Evolutionary conservation across 2,113 vertebrate species (phyloP).

Genomic region (Ceratotherium simum): DNA sequence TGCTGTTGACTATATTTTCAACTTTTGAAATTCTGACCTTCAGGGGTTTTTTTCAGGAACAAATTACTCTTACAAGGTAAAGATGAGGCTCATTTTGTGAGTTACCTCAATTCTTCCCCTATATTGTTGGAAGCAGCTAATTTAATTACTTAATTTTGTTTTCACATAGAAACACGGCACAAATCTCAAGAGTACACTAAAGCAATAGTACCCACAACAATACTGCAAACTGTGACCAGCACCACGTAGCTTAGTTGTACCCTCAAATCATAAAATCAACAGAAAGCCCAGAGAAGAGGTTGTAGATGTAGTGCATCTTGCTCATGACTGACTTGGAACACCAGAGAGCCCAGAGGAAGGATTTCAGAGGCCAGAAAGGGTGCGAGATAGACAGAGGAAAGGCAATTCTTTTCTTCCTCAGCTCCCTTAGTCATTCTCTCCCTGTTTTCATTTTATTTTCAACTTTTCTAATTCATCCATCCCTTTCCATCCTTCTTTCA

Average conservation of each 20-base stretch:
- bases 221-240: background rate
- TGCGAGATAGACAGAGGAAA: background rate
- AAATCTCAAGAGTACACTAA: background rate
- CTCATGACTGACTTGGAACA: background rate
- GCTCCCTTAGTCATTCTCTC: background rate
- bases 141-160: background rate
- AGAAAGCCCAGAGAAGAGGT: background rate
- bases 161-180: background rate
- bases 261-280: background rate
- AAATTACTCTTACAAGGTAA: background rate
- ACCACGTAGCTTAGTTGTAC: rapidly evolving
- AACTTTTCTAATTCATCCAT: background rate
- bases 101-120: background rate
- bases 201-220: background rate
- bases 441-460: background rate
- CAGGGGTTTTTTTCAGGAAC: background rate
- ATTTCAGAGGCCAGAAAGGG: background rate
- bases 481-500: background rate
- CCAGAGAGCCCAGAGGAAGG: background rate
- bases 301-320: background rate
- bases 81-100: background rate
- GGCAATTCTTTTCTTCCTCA: background rate
- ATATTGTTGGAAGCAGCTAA: background rate
- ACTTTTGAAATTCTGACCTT: background rate
- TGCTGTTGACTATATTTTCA: background rate